Base-by-base conservation (phyloP, 2,888 invertebrate genomes). In the Branchellion lobata region DNA sequence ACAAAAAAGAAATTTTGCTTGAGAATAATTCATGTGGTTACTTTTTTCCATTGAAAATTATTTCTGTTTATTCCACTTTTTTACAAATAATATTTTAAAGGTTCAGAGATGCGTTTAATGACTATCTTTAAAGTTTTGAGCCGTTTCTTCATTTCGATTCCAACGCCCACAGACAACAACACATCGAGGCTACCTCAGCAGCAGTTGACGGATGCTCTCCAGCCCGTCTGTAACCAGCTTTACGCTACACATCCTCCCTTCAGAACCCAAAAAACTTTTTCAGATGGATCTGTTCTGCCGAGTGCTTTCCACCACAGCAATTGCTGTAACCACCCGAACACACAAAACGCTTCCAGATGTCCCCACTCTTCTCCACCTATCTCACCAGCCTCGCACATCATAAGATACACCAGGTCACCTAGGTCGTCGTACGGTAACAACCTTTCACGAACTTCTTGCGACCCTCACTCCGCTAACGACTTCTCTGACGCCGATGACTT, bases 371-470 rank as follows among this genome's bases (percentile, higher is more conserved):
- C 61, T 57, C 61, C 61, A 31, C 40, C 77, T 14, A 3, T 36
- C n/a, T 33, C 77, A 24, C 77, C 77, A 61, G 51, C 61, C 1
- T 77, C 77, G 5, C 61, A 57, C 36, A 77, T 77, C 65, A 51
- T 77, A 1, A 61, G 36, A 21, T 77, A 77, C 65, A 77, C 24
- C 27, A 29, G 77, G 1, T 77, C 77, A 11, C 77, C 77, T 8
- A 77, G 65, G n/a, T 77, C 77, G 27, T 75, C 75, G 0, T 75
- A 75, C 57, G 75, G 75, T 1, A 75, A 75, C 75, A 75, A 75
- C 53, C 51, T 75, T 51, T 51, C 75, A 14, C 40, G 75, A 40
- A 75, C 75, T 5, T 77, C 77, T 36, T 27, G 61, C 40, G 65
- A 61, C 33, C n/a, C 29, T 33, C 33, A 65, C 77, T 34, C 65